phyloP scores from a whole-genome alignment of 2,113 vertebrate species.

The Ailuropoda melanoleuca region DNA sequence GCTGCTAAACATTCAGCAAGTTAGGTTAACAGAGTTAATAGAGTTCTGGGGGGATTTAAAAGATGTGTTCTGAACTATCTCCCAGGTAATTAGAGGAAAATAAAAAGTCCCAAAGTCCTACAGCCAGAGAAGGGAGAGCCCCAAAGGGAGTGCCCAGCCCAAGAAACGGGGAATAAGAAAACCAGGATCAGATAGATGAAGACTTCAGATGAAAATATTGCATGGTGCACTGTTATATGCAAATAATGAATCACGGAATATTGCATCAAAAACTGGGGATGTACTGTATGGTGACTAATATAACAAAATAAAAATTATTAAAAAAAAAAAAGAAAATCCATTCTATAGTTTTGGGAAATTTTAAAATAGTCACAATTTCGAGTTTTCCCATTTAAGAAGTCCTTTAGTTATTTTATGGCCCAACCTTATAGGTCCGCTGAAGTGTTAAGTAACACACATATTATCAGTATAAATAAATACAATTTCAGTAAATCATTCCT shows the following conservation, averaged over 20 bases:
- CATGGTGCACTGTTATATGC: no score
- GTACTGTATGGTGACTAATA: no score
- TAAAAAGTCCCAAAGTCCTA: not conserved
- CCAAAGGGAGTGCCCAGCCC: not conserved
- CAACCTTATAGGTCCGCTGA: not conserved
- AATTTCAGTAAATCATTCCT: not conserved
- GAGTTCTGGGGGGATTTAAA: slow-evolving; percentile 16
- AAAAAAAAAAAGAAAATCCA: not conserved
- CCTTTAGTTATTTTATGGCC: not conserved
- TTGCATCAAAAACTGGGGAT: no score
- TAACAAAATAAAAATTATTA: no score
- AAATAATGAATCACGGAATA: no score
- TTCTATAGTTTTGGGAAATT: not conserved
- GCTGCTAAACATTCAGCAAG: not conserved
- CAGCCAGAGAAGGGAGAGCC: not conserved
- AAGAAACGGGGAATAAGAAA: not conserved
- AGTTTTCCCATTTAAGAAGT: not conserved
- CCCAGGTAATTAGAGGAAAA: not conserved
- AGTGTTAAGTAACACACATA: not conserved
- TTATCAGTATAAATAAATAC: not conserved
- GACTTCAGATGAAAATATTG: not conserved
- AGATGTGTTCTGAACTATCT: not conserved
- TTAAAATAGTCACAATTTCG: not conserved
- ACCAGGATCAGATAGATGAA: not conserved
- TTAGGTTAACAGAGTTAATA: not conserved